Evolutionary conservation across 1,140 invertebrate genomes (phyloP).

Genomic region (Drosophila aff.): DNA sequence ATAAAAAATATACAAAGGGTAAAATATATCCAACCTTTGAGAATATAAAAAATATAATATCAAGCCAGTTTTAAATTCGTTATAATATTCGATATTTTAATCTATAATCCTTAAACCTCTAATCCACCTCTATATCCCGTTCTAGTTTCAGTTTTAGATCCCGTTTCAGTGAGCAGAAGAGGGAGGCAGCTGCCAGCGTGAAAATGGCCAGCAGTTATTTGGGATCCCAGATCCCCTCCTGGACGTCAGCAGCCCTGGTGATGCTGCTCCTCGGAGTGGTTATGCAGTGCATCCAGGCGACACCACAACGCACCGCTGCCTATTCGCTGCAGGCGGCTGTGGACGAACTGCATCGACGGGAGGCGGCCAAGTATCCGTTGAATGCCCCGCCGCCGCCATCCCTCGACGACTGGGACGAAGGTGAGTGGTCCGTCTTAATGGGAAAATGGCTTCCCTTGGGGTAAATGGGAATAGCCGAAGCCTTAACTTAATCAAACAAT

Average conservation of each 20-base stretch:
- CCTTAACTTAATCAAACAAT: slow-evolving; percentile 39
- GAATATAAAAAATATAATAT: no score
- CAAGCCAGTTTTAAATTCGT: no score
- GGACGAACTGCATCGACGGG: slow-evolving; percentile 80
- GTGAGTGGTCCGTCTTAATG: slow-evolving; percentile 50
- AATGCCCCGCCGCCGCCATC: slow-evolving; percentile 69
- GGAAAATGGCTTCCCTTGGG: slow-evolving; percentile 1
- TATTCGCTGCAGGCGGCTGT: slow-evolving; percentile 82
- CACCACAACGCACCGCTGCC: slow-evolving; percentile 66
- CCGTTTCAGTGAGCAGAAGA: background rate
- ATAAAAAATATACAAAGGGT: no score
- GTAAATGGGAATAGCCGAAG: background rate
- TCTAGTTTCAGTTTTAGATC: slow-evolving; percentile 9
- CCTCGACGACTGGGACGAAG: slow-evolving; percentile 81
- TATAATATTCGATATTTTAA: no score
- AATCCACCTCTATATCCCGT: background rate
- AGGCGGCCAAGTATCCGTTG: slow-evolving; percentile 78
- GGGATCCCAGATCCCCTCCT: background rate
- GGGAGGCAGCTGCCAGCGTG: slow-evolving; percentile 11
- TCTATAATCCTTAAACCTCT: background rate
- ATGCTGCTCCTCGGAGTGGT: slow-evolving; percentile 25
- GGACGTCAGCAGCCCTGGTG: background rate
- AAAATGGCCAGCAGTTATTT: slow-evolving; percentile 50
- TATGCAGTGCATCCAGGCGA: slow-evolving; percentile 44
- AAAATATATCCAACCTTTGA: no score